A percentile compares a stretch with the other conserved stretches of the same genome.
Conservation (phyloP, 2,888 invertebrate species). For the Parthenolecanium corni region DNA sequence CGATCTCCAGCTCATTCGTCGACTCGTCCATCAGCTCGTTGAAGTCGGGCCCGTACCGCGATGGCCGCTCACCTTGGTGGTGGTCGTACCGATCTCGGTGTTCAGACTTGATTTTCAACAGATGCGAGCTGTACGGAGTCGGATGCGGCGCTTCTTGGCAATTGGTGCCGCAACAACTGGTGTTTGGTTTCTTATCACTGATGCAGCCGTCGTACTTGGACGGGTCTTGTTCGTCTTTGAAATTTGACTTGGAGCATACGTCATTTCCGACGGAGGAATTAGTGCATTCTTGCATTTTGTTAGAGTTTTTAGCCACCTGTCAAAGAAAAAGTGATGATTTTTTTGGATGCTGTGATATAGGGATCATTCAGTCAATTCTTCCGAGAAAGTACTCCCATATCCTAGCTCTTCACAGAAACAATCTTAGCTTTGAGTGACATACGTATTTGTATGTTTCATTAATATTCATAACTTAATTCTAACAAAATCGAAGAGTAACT, state of each 20-base stretch:
- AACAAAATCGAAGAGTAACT: no score
- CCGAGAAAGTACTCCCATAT: no score
- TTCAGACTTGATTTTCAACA: constrained; percentile 15
- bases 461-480: no score
- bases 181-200: constrained; percentile 23
- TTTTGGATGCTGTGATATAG: no score
- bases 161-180: constrained; percentile 3
- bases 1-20: constrained; percentile 65
- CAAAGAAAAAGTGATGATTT: neutral
- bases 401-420: no score
- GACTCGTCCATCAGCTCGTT: constrained; percentile 61
- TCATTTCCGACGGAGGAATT: neutral
- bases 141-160: constrained; percentile 18
- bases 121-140: neutral
- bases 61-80: constrained; percentile 29
- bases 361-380: no score
- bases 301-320: constrained; percentile 13
- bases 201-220: constrained; percentile 44
- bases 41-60: constrained; percentile 60
- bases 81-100: constrained; percentile 13
- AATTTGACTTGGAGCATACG: constrained; percentile 38
- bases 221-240: constrained; percentile 40
- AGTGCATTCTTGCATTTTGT: neutral
- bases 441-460: no score
- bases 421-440: no score